Base-by-base conservation (phyloP, 2,797 vertebrate species). In the Poeciliopsis gracilis region DNA sequence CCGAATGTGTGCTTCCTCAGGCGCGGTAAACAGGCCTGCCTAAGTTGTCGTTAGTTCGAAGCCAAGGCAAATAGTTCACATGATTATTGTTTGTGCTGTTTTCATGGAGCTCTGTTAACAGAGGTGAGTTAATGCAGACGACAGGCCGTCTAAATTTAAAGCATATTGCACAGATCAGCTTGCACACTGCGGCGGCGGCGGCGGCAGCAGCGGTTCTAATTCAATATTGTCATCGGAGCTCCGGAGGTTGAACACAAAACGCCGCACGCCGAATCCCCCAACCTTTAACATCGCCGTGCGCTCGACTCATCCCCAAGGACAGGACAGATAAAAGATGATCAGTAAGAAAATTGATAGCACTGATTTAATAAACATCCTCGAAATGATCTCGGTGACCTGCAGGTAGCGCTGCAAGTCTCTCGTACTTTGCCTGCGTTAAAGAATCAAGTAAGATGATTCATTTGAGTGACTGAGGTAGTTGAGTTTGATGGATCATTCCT, bases 401-500 rank as follows among this genome's bases (percentile, higher is more conserved):
- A 77, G 96, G 95, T 86, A 94, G 83, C 92, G 94, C 91, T 82
- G 93, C 95, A 93, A 71, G 93, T 96, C 93, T 94, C 96, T 96
- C 94, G 95, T 94, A 95, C 96, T 96, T 96, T 95, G 94, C 95
- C 96, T 92, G 95, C 91, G 94, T 96, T 96, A 92, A 96, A 94
- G 95, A 97, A 97, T 98, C 96, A 97, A 97, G 96, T 94, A 95
- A 94, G 97, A 97, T 99, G 98, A 99, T 99, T 99, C 98, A 99
- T 99, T 97, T 97, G 96, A 96, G 95, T 96, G 96, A 97, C 97
- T 97, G 97, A 95, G 97, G 96, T 97, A 97, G 98, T 98, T 99
- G 98, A 99, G 97, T 98, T 99, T 99, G 98, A 99, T 99, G 98
- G 98, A 99, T 99, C 98, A 97, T 99, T 97, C 97, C 96, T 97